Percentiles rank a stretch among this genome's conserved stretches.
These are phyloP conservation scores for Acleris literana DNA, from an alignment of 2,888 invertebrate genomes.

Conservation along the genomic window DNA sequence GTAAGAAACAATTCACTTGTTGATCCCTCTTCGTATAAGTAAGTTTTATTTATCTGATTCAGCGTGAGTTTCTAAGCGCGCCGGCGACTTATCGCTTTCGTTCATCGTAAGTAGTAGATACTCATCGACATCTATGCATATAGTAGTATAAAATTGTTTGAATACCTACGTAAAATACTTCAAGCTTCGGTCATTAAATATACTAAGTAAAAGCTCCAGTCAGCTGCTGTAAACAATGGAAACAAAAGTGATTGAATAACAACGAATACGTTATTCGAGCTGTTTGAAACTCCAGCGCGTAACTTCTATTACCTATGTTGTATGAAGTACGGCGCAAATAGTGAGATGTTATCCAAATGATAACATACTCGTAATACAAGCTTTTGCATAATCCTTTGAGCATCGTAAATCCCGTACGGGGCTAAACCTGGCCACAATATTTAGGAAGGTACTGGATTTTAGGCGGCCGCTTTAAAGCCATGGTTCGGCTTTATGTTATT, in stretches of 20 bases:
- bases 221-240: no score
- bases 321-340: slow-evolving; percentile 35
- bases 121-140: not conserved
- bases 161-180: no score
- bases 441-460: slow-evolving; percentile 61
- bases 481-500: slow-evolving; percentile 60
- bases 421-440: slow-evolving; percentile 64
- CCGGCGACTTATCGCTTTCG: slow-evolving; percentile 47
- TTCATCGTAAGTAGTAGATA: slow-evolving; percentile 1
- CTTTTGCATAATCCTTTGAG: slow-evolving; percentile 62
- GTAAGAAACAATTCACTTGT: slow-evolving; percentile 78
- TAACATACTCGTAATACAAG: slow-evolving; percentile 47
- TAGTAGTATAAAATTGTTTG: not conserved
- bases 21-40: slow-evolving; percentile 63
- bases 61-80: slow-evolving; percentile 48
- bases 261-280: no score
- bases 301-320: not conserved
- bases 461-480: slow-evolving; percentile 55
- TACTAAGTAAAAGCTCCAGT: no score
- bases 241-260: no score
- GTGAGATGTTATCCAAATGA: slow-evolving; percentile 50
- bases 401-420: slow-evolving; percentile 67
- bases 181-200: no score
- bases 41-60: slow-evolving; percentile 56
- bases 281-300: no score